Evolutionary conservation across 2,888 invertebrate species (phyloP).

Genomic region (Pterostichus madidus): DNA sequence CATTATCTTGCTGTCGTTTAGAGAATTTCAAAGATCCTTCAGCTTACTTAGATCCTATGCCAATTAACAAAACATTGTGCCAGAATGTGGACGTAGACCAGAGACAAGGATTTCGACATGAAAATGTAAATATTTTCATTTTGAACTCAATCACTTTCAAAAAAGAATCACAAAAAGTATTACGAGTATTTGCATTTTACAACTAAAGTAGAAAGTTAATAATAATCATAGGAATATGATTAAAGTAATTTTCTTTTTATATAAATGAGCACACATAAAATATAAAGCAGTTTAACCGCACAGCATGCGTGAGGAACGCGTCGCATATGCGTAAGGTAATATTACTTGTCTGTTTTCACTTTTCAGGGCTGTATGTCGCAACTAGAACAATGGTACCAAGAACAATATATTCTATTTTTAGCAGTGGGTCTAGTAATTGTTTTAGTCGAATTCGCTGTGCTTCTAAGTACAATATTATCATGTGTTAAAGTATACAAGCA

Average conservation of each 20-base stretch:
- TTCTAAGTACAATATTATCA: conserved; percentile 85
- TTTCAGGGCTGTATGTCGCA: conserved; percentile 84
- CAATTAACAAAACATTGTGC: conserved; percentile 85
- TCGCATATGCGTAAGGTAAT: neutral
- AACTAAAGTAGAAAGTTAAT: too few species aligned
- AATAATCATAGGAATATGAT: neutral
- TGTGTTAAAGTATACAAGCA: conserved; percentile 83
- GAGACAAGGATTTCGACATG: conserved; percentile 81
- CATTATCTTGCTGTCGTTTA: conserved; percentile 80
- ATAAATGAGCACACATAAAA: too few species aligned
- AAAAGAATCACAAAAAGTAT: too few species aligned
- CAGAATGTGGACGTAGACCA: conserved; percentile 82
- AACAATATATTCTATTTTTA: conserved; percentile 86
- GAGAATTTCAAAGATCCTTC: conserved; percentile 79
- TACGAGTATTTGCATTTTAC: too few species aligned
- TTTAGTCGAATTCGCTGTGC: conserved; percentile 85
- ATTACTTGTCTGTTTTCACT: neutral
- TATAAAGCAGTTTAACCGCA: too few species aligned
- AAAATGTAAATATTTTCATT: conserved; percentile 77
- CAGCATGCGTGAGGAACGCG: neutral
- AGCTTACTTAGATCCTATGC: conserved; percentile 87
- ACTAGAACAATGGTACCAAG: conserved; percentile 88
- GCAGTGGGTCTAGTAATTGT: conserved; percentile 83
- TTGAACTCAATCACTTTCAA: conserved; percentile 67
- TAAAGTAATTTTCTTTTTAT: neutral